A percentile compares a stretch with the other conserved stretches of the same genome.
Conservation (phyloP, 2,888 invertebrate species). For the Galerucella calmariensis region DNA sequence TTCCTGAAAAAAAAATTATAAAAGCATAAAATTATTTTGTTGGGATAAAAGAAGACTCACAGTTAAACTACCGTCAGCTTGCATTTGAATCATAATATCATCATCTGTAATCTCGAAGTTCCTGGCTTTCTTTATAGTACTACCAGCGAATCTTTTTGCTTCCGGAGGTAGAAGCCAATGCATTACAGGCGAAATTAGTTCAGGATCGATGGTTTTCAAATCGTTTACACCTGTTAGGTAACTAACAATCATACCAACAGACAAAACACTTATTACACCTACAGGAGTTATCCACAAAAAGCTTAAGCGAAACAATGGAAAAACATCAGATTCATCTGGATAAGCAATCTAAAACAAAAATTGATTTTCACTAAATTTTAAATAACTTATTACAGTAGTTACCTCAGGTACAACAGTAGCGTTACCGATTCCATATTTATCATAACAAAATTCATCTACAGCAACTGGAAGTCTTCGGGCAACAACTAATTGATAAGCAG, state of each 20-base stretch:
- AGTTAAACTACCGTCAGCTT: constrained; percentile 16
- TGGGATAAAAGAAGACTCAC: constrained; percentile 22
- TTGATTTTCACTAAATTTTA: background rate
- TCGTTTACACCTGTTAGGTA: constrained; percentile 69
- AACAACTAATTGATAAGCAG: constrained; percentile 70
- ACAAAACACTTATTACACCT: constrained; percentile 74
- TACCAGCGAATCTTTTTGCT: constrained; percentile 51
- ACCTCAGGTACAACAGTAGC: constrained; percentile 62
- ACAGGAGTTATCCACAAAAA: constrained; percentile 86
- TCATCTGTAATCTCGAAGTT: constrained; percentile 42
- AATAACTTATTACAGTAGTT: constrained; percentile 1
- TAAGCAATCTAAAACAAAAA: constrained; percentile 44
- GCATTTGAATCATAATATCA: constrained; percentile 44
- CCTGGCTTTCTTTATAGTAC: constrained; percentile 49
- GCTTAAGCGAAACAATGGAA: constrained; percentile 81
- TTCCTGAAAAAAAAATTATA: constrained; percentile 14
- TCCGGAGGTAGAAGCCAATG: constrained; percentile 65
- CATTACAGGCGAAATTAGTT: constrained; percentile 71
- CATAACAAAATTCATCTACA: constrained; percentile 63
- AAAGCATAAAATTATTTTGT: no score
- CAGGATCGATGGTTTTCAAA: constrained; percentile 68
- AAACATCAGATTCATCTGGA: constrained; percentile 69
- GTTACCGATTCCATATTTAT: constrained; percentile 52
- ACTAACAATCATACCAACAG: constrained; percentile 76
- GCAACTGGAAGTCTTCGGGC: constrained; percentile 70